Evolutionary conservation across 1,140 invertebrate genomes (phyloP).

Genomic region (Rhysida immarginata): DNA sequence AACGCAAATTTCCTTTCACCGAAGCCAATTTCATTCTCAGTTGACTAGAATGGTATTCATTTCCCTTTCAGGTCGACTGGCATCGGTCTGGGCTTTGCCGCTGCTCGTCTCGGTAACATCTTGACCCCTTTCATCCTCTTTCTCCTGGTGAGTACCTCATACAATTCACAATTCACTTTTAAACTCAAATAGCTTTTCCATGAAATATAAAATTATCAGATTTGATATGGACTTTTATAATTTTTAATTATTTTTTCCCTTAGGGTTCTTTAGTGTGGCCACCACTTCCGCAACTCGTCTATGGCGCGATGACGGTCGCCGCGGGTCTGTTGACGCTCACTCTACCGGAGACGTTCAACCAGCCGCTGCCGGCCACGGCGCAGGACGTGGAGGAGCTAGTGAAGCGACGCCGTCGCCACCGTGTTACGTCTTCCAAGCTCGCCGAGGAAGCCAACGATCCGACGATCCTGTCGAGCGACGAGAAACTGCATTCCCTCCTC

Average conservation of each 20-base stretch:
- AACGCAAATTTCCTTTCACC: too few species aligned
- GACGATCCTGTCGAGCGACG: too few species aligned
- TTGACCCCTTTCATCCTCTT: neutral
- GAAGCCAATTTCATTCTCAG: too few species aligned
- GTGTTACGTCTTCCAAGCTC: too few species aligned
- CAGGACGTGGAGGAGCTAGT: neutral
- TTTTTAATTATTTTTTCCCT: too few species aligned
- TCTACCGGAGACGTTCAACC: neutral
- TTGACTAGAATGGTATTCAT: neutral
- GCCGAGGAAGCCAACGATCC: too few species aligned
- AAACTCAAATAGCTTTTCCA: too few species aligned
- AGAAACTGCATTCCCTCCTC: too few species aligned
- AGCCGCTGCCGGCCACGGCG: neutral
- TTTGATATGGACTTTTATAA: too few species aligned
- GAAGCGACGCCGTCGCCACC: neutral
- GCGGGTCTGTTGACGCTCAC: neutral
- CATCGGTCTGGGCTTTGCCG: neutral
- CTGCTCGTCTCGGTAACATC: neutral
- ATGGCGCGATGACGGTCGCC: neutral
- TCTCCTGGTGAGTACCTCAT: neutral
- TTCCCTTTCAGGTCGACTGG: neutral
- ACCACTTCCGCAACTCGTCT: neutral
- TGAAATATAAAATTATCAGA: too few species aligned
- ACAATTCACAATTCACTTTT: neutral
- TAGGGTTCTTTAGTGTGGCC: neutral